Percentiles rank a stretch among this genome's conserved stretches.
Evolutionary conservation across 1,140 invertebrate genomes (phyloP).

Genomic region (Agrypnia vestita): DNA sequence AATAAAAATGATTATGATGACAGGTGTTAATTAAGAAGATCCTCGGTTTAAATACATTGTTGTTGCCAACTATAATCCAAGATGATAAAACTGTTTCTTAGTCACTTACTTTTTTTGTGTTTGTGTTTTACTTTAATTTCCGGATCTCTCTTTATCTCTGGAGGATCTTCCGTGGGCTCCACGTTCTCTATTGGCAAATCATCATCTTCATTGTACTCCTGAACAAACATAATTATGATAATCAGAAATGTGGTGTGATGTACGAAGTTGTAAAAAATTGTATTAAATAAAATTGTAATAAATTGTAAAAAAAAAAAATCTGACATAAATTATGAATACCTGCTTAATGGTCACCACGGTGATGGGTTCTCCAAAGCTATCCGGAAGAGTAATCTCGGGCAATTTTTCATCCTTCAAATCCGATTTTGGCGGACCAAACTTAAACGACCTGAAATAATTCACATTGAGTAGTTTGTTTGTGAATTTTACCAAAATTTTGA

Average conservation of each 20-base stretch:
- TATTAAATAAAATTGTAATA: conserved; percentile 5
- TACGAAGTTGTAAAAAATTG: not conserved
- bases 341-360: conserved; percentile 59
- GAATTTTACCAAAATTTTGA: too few relatives aligned
- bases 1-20: too few relatives aligned
- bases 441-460: conserved; percentile 43
- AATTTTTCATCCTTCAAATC: conserved; percentile 12
- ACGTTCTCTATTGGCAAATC: conserved; percentile 13
- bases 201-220: conserved; percentile 59
- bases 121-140: conserved; percentile 53
- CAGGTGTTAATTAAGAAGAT: too few relatives aligned
- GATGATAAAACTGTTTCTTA: too few relatives aligned
- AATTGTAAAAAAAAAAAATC: too few relatives aligned
- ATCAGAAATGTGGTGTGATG: too few relatives aligned
- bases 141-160: conserved; percentile 49
- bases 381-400: conserved; percentile 52
- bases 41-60: too few relatives aligned
- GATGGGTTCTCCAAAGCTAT: conserved; percentile 54
- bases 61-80: too few relatives aligned
- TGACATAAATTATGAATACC: conserved; percentile 41
- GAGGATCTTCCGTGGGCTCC: conserved; percentile 26
- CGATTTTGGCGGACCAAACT: conserved; percentile 43
- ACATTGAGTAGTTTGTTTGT: too few relatives aligned
- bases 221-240: conserved; percentile 24
- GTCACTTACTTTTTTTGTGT: conserved; percentile 27